Base-by-base conservation (phyloP, 1,140 invertebrate genomes). In the Medauroidea extradentata region DNA sequence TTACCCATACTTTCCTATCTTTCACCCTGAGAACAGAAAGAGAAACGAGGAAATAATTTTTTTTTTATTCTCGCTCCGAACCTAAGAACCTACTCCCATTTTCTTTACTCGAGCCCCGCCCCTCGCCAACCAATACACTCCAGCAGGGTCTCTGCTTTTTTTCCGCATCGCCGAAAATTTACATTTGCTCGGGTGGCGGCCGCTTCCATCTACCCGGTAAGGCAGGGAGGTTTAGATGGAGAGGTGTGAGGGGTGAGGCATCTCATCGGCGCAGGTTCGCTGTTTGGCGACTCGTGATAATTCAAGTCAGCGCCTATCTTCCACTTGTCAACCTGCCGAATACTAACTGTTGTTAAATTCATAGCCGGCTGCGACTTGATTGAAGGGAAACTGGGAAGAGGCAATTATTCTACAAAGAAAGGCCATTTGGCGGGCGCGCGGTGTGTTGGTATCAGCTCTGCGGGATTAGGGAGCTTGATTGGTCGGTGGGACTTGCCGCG, bases 121-220 rank as follows among this genome's bases (percentile, higher is more conserved):
- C 44, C 46, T 44, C 44, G 18, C 14, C 50, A 46, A 34, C 59
- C 53, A 53, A 60, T 60, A 57, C 43, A 49, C 55, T 43, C 24
- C 14, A n/a, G 24, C 23, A 39, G 24, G 55, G 41, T 16, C 46
- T 23, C 34, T 24, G 29, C 29, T 34, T 25, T 69, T 73, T 68
- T 75, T 77, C 74, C 75, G 74, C 65, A 69, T 76, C 75, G 70
- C 64, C 76, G 73, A 65, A 76, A 77, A 78, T 78, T 77, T 78
- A 78, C 76, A 76, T 78, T 76, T 74, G 70, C 72, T 74, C 68
- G n/a, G 70, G 68, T 57, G 29, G 63, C 54, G 46, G 39, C 60
- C 29, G 53, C 43, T 23, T 50, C 43, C 58, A 51, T 56, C 38
- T 43, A 42, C 27, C 27, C 44, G 5, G 44, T 25, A 13, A 46